Evolutionary conservation across 2,113 vertebrate species (phyloP).

Genomic region (Smithornis capensis): DNA sequence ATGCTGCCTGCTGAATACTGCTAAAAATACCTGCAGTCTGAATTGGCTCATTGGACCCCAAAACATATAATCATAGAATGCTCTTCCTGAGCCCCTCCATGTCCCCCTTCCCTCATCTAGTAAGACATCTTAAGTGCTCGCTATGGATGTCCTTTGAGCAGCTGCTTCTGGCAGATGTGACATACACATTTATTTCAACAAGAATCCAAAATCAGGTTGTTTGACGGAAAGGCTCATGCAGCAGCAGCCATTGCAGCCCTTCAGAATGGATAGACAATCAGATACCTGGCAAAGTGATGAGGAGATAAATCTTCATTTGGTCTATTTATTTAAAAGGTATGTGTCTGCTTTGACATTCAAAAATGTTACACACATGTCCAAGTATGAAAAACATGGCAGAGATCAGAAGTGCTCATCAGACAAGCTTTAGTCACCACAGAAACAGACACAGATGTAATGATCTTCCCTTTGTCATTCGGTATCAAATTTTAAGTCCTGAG

Average conservation of each 20-base stretch:
- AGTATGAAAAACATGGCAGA: background rate
- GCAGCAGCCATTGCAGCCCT: background rate
- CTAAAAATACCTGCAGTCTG: conserved; percentile 23
- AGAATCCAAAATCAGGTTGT: background rate
- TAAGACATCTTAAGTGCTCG: background rate
- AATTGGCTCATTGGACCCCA: background rate
- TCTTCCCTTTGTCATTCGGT: background rate
- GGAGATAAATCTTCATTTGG: background rate
- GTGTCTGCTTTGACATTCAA: background rate
- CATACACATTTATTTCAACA: background rate
- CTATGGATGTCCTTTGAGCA: background rate
- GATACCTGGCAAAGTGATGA: background rate
- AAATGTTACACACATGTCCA: background rate
- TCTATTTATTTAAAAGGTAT: background rate
- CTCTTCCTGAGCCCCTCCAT: background rate
- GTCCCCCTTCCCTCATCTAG: background rate
- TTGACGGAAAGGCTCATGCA: background rate
- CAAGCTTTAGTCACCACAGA: background rate
- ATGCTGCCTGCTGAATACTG: background rate
- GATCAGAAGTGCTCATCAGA: background rate
- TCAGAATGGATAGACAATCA: background rate
- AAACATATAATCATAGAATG: background rate
- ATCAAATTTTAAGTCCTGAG: background rate
- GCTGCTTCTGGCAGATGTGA: background rate
- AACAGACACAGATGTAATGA: background rate